These are phyloP conservation scores for Nothoprocta pentlandii DNA, from an alignment of 2,113 vertebrate genomes.

Conservation along the genomic window DNA sequence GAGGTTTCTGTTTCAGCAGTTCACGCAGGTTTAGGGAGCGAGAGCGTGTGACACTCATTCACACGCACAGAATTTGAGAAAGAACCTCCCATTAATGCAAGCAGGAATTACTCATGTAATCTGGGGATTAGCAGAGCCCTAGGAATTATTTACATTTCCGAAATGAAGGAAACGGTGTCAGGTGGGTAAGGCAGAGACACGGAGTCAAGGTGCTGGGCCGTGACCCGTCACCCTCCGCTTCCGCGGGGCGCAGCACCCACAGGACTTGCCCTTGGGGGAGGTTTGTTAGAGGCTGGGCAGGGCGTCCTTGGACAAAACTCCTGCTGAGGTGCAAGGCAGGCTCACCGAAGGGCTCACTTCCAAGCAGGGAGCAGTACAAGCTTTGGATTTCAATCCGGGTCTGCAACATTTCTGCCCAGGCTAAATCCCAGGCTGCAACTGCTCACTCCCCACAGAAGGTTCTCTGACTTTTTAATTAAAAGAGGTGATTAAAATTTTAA, in stretches of 20 bases:
- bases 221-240: fast-evolving
- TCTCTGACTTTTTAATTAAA: neutral
- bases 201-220: neutral
- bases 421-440: neutral
- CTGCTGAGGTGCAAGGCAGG: neutral
- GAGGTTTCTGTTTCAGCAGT: neutral
- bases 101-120: constrained; percentile 62
- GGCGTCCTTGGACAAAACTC: neutral
- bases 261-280: fast-evolving
- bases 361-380: neutral
- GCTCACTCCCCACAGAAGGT: neutral
- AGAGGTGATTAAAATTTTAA: too few species aligned
- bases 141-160: constrained; percentile 65
- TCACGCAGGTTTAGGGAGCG: fast-evolving
- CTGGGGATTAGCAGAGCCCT: constrained; percentile 44
- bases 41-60: neutral
- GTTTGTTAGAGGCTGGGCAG: neutral
- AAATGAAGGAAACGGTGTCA: constrained; percentile 34
- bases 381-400: neutral
- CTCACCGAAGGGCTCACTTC: fast-evolving
- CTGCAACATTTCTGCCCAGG: neutral
- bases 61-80: constrained; percentile 49
- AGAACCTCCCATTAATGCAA: constrained; percentile 49
- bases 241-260: neutral
- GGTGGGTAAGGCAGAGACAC: neutral